Conservation (phyloP, 2,888 invertebrate genomes). For the Oithona nana region DNA sequence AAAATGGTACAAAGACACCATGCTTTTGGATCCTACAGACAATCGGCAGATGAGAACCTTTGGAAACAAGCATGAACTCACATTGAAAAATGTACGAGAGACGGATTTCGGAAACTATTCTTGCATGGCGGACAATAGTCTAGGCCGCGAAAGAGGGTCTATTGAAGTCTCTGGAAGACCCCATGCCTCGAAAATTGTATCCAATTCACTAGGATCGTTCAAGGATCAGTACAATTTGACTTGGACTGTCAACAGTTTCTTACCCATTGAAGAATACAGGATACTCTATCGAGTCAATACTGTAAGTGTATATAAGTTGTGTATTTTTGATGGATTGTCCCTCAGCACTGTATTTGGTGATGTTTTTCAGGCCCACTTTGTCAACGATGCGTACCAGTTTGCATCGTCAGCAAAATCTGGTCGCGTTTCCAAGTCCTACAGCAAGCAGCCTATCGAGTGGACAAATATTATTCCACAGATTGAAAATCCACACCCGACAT, state of each 20-base stretch:
- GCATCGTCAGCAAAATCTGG: background rate
- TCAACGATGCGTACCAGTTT: background rate
- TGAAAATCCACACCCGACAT: background rate
- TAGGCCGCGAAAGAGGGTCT: constrained; percentile 44
- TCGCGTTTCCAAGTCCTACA: background rate
- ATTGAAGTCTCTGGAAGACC: constrained; percentile 39
- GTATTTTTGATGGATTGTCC: too few species aligned
- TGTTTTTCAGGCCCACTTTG: background rate
- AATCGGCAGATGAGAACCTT: constrained; percentile 44
- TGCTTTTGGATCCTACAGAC: constrained; percentile 46
- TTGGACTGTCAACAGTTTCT: constrained; percentile 44
- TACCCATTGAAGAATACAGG: constrained; percentile 45
- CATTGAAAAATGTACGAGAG: constrained; percentile 44
- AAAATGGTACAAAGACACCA: constrained; percentile 45
- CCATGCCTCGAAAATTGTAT: constrained; percentile 10
- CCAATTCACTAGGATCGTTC: constrained; percentile 30
- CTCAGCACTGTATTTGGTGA: background rate
- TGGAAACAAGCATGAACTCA: constrained; percentile 43
- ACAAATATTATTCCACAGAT: constrained; percentile 15
- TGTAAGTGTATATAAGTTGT: constrained; percentile 27
- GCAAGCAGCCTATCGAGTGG: constrained; percentile 4
- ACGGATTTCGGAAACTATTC: constrained; percentile 49
- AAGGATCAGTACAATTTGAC: constrained; percentile 44
- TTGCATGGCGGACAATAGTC: constrained; percentile 45
- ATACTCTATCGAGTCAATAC: constrained; percentile 41